A percentile compares a stretch with the other conserved stretches of the same genome.
phyloP scores from a whole-genome alignment of 2,797 vertebrate species.

The Varecia variegata region DNA sequence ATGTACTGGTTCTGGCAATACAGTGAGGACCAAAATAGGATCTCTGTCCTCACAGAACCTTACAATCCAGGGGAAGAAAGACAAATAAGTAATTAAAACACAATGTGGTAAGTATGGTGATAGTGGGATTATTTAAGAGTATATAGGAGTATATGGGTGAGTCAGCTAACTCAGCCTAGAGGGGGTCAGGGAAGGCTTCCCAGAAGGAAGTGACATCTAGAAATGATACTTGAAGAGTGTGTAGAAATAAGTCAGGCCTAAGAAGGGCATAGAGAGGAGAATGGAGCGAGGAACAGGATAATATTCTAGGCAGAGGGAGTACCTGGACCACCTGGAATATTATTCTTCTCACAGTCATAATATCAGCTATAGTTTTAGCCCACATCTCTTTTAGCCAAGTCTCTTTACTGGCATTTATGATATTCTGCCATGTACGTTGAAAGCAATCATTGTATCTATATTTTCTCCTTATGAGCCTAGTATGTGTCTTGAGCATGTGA shows the following conservation, averaged over 20 bases:
- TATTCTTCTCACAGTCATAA: not conserved
- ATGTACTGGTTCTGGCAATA: not conserved
- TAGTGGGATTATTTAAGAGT: not conserved
- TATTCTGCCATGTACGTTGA: not conserved
- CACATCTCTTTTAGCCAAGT: not conserved
- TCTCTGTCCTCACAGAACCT: not conserved
- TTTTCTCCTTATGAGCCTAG: not conserved
- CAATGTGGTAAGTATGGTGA: not conserved
- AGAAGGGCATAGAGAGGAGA: not conserved
- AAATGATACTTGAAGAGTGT: not conserved
- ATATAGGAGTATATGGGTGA: not conserved
- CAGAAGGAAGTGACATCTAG: not conserved
- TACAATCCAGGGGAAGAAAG: not conserved
- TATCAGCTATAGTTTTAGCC: not conserved
- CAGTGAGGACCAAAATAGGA: not conserved
- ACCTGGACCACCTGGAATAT: not conserved
- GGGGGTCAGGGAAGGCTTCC: not conserved
- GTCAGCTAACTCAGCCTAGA: not conserved
- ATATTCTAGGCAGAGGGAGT: not conserved
- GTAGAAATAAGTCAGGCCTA: not conserved
- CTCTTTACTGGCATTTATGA: not conserved
- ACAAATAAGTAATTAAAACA: not conserved
- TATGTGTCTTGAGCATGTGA: not conserved
- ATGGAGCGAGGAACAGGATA: not conserved
- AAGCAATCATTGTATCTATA: not conserved